Conservation (phyloP, 2,797 vertebrate genomes). For the Pelochelys cantorii region DNA sequence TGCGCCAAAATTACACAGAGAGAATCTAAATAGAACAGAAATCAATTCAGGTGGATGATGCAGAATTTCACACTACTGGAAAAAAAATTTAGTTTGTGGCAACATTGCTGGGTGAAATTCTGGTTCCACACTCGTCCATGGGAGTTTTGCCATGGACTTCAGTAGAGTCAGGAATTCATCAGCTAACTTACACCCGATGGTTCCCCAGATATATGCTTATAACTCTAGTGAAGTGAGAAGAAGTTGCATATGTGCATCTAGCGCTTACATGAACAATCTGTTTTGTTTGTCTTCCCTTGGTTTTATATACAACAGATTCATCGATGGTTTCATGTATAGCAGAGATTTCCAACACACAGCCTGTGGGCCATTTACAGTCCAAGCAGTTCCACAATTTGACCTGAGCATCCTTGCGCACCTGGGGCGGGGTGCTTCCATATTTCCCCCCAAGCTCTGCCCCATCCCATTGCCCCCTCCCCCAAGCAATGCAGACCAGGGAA, state of each 20-base stretch:
- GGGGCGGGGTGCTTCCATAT: no score
- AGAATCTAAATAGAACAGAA: neutral
- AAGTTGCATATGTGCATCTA: neutral
- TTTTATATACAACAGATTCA: neutral
- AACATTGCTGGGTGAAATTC: neutral
- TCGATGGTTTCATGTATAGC: neutral
- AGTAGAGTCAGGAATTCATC: neutral
- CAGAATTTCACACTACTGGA: neutral
- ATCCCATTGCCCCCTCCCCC: no score
- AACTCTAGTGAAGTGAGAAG: neutral
- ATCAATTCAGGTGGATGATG: neutral
- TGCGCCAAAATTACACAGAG: neutral
- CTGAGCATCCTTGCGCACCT: no score
- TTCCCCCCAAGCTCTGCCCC: no score
- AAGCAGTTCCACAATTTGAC: no score
- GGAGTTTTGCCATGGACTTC: neutral
- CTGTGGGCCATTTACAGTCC: no score
- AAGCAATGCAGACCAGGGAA: no score
- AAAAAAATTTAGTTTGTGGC: neutral
- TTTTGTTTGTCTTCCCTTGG: neutral
- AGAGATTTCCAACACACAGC: no score
- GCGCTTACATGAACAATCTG: neutral
- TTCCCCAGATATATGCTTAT: rapidly evolving
- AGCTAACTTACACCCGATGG: rapidly evolving
- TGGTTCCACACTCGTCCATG: neutral